These are phyloP conservation scores for Grammomys dolichurus DNA, from an alignment of 2,113 vertebrate genomes.

Conservation along the genomic window DNA sequence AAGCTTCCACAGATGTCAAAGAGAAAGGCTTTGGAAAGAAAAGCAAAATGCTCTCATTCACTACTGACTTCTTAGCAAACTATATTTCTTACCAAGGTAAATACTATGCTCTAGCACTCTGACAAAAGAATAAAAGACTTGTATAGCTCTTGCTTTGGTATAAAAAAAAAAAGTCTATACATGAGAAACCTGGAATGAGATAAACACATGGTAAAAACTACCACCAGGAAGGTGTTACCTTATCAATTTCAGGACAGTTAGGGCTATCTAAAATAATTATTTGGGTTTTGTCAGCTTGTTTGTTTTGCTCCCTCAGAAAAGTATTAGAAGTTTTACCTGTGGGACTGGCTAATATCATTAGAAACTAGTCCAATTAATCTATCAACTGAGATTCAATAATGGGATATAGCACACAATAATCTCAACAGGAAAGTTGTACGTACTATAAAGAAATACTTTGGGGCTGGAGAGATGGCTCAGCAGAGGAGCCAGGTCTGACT, in stretches of 20 bases:
- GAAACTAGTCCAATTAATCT: conserved; percentile 26
- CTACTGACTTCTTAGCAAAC: background rate
- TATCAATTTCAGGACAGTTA: background rate
- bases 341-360: background rate
- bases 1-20: background rate
- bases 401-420: background rate
- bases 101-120: background rate
- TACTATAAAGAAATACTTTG: background rate
- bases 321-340: background rate
- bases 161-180: background rate
- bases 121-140: background rate
- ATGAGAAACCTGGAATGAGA: background rate
- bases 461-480: background rate
- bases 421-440: conserved; percentile 22
- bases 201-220: background rate
- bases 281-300: background rate
- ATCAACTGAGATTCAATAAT: background rate
- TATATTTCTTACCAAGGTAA: conserved; percentile 25
- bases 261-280: conserved; percentile 5
- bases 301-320: background rate
- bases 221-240: background rate
- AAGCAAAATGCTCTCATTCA: background rate
- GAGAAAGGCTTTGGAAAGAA: conserved; percentile 17
- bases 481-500: background rate
- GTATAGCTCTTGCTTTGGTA: background rate